Conservation (phyloP, 2,797 vertebrate genomes). For the Spondyliosoma cantharus region DNA sequence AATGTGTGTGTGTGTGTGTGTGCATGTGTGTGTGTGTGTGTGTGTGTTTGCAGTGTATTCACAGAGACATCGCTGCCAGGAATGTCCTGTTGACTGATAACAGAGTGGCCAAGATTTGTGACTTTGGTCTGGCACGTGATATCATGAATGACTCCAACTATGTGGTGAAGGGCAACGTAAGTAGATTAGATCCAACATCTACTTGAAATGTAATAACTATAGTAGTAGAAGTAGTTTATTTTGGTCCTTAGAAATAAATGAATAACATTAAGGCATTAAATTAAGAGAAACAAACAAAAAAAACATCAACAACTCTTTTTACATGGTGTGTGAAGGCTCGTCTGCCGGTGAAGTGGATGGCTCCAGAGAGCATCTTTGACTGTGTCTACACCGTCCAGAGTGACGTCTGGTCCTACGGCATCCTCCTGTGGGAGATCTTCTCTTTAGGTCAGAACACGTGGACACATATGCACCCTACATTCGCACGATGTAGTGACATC, state of each 20-base stretch:
- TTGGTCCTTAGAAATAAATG: too few relatives aligned
- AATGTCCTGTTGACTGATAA: slow-evolving; percentile 92
- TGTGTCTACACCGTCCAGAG: slow-evolving; percentile 98
- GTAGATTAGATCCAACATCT: background rate
- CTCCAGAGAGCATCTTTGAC: slow-evolving; percentile 98
- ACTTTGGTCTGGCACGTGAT: slow-evolving; percentile 96
- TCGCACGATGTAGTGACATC: too few relatives aligned
- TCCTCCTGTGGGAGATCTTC: slow-evolving; percentile 99
- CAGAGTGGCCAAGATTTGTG: slow-evolving; percentile 94
- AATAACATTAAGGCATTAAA: too few relatives aligned
- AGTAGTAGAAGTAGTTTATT: too few relatives aligned
- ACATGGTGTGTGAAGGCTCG: slow-evolving; percentile 87
- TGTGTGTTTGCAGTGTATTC: slow-evolving; percentile 90
- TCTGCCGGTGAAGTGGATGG: slow-evolving; percentile 99
- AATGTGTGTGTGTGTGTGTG: background rate
- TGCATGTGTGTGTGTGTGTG: slow-evolving; percentile 22
- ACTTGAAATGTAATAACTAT: background rate
- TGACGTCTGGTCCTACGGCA: slow-evolving; percentile 98
- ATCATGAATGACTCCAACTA: slow-evolving; percentile 99
- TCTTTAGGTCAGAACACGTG: slow-evolving; percentile 89
- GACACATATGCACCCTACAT: background rate
- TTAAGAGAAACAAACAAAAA: background rate
- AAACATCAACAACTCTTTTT: background rate
- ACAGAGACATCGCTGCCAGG: slow-evolving; percentile 95
- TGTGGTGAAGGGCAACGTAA: slow-evolving; percentile 98